Conservation (phyloP, 2,797 vertebrate genomes). For the Rallus crepitans region DNA sequence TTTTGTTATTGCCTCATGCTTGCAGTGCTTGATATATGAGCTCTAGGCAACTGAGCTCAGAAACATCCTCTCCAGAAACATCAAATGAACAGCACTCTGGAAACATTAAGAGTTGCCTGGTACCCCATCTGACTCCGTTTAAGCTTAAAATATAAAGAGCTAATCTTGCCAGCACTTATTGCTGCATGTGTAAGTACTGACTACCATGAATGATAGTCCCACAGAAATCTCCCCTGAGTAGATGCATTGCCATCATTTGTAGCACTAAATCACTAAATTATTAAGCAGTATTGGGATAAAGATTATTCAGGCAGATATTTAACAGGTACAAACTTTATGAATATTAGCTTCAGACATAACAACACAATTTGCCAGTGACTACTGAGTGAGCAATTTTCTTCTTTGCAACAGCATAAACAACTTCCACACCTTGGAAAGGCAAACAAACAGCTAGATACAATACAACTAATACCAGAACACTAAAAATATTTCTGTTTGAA, state of each 20-base stretch:
- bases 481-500: background rate
- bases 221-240: background rate
- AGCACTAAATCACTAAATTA: background rate
- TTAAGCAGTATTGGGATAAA: background rate
- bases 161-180: background rate
- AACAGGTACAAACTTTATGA: background rate
- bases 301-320: background rate
- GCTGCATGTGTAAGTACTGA: background rate
- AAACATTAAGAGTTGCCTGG: background rate
- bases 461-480: background rate
- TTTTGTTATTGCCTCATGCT: background rate
- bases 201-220: background rate
- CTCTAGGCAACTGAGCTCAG: background rate
- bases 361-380: background rate
- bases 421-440: background rate
- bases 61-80: background rate
- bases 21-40: background rate
- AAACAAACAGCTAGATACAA: background rate
- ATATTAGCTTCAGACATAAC: background rate
- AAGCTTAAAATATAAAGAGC: background rate
- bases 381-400: background rate
- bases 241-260: background rate
- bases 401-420: background rate
- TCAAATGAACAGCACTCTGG: background rate
- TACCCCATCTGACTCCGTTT: background rate